A percentile compares a stretch with the other conserved stretches of the same genome.
phyloP scores from a whole-genome alignment of 2,888 invertebrate species.

The Drosophila niveifrons region DNA sequence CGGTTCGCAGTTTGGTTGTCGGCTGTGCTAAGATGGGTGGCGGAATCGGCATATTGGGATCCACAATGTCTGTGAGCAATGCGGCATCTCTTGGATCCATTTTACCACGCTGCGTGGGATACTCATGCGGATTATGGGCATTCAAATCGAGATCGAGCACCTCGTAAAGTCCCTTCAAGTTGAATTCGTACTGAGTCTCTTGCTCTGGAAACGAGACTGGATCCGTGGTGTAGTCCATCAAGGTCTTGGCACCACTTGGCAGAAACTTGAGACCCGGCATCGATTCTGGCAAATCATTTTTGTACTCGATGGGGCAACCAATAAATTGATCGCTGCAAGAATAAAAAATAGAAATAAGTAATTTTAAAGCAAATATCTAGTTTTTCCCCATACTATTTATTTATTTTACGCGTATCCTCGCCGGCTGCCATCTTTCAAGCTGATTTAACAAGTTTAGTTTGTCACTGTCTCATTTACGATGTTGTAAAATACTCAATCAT shows the following conservation, averaged over 20 bases:
- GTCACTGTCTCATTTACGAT: neutral
- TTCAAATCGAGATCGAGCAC: constrained; percentile 59
- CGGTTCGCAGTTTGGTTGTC: neutral
- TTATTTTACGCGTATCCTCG: constrained; percentile 11
- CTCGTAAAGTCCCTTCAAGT: constrained; percentile 52
- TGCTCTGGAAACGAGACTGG: constrained; percentile 35
- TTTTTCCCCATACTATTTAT: constrained; percentile 25
- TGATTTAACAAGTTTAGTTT: neutral
- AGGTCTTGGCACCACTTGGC: constrained; percentile 39
- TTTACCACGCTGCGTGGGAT: neutral
- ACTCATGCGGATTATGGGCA: constrained; percentile 14
- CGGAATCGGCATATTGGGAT: constrained; percentile 16
- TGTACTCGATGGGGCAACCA: constrained; percentile 33
- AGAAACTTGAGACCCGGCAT: constrained; percentile 47
- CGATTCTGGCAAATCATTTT: constrained; percentile 42
- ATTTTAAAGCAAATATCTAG: neutral
- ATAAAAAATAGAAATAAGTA: neutral
- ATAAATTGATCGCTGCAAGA: constrained; percentile 36
- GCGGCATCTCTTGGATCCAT: constrained; percentile 42
- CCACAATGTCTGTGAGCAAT: constrained; percentile 35
- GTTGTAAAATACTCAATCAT: neutral
- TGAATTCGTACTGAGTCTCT: constrained; percentile 31
- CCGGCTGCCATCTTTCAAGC: constrained; percentile 28
- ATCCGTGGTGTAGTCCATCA: constrained; percentile 40
- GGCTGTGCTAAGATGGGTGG: neutral